Evolutionary conservation across 2,797 vertebrate species (phyloP), one percentile per base, ranked within the genome.

Genomic region (Ptychobarbus kaznakovi): DNA sequence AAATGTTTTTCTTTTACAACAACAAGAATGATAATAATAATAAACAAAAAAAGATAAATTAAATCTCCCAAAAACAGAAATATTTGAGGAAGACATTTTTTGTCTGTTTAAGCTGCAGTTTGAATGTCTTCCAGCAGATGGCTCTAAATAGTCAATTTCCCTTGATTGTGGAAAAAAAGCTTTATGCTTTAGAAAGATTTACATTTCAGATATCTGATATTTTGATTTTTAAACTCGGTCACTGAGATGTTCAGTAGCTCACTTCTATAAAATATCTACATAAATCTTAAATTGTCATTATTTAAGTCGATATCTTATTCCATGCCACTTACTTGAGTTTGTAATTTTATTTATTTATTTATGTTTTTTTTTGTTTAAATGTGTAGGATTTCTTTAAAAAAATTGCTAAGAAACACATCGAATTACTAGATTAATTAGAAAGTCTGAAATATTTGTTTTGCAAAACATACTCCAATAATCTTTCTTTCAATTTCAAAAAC

Each of bases 121-220:
- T 11, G 1, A 6, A 35, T 5, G 20, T 44, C 16, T 42, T 78
- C 49, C 82, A 78, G 49, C 35, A 84, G 82, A 53, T 69, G 82
- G 3, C 63, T 65, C 16, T 1, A 77, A 77, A 81, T 56, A 70
- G 12, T 18, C 25, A 49, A 61, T 66, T 68, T 66, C 58, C n/a
- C 15, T 28, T 16, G 6, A 9, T 46, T 46, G 70, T 25, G 11
- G 3, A 11, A 22, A 38, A 53, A 15, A 35, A 16, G 7, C 28
- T 68, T 49, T 25, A 10, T n/a, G 74, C 32, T 70, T 61, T 13
- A 25, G 3, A 35, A 18, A 35, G 28, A 66, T 7, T 61, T 61
- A n/a, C 58, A 61, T 61, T 65, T 65, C 25, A 65, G 25, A 32
- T 32, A 65, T 15, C 61, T 32, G 25, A 32, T 32, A 65, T 65